Evolutionary conservation across 2,888 invertebrate species (phyloP).

Genomic region (Tromatobia lineatoria): DNA sequence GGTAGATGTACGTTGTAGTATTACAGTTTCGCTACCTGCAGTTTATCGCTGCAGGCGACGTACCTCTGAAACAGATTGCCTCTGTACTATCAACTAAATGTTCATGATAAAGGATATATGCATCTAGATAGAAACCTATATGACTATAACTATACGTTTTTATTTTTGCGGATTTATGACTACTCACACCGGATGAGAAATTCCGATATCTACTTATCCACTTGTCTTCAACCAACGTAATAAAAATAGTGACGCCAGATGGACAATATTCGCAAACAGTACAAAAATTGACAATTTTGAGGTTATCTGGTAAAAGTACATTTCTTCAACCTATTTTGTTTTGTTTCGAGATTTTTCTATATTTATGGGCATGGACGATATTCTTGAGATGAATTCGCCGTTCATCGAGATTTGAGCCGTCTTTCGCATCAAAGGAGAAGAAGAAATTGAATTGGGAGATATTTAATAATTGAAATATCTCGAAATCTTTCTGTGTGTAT

Average conservation of each 20-base stretch:
- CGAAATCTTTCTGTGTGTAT: no score
- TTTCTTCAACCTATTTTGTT: background rate
- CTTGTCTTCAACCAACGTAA: background rate
- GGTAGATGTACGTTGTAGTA: constrained; percentile 17
- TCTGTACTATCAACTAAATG: constrained; percentile 46
- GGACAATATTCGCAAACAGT: no score
- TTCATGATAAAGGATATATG: constrained; percentile 2
- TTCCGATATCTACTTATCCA: background rate
- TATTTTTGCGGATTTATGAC: constrained; percentile 31
- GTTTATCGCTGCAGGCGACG: constrained; percentile 56
- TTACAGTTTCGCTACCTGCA: constrained; percentile 47
- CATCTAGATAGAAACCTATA: background rate
- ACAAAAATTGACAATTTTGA: background rate
- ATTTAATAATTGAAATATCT: no score
- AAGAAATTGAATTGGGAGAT: no score
- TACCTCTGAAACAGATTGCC: constrained; percentile 36
- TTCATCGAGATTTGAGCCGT: no score
- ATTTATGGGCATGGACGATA: no score
- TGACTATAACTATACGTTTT: constrained; percentile 1
- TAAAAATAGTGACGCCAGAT: background rate
- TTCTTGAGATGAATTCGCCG: no score
- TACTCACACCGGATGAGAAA: constrained; percentile 21
- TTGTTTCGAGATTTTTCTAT: no score
- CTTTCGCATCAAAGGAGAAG: no score
- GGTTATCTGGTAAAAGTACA: background rate